Base-by-base conservation (phyloP, 2,888 invertebrate genomes). In the Xanthorhoe designata region DNA sequence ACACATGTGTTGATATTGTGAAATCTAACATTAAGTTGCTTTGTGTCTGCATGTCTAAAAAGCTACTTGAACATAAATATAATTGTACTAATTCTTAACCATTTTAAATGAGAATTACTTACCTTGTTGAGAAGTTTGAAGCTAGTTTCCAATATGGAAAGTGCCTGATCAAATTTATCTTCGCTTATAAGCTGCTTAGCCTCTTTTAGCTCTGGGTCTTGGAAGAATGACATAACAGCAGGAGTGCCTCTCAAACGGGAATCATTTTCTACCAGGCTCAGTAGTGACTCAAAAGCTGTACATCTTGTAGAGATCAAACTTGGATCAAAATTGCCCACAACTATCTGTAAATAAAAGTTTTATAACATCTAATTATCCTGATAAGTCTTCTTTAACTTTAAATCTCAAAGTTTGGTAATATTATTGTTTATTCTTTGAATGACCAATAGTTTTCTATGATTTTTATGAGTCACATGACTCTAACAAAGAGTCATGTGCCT, bases 251-350 rank as follows among this genome's bases (percentile, higher is more conserved):
- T 90, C 10, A 96, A 83, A 50, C 92, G 89, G 45, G 94, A 91
- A 61, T 95, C 94, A 71, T 83, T 88, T 0, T 94, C 91, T 70
- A 96, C 87, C 74, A 95, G 87, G 60, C 92, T 91, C 35, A 96
- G 79, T 38, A 97, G 86, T 57, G 88, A 85, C 81, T 96, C 95
- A 88, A 97, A 97, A 17, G 95, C 95, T 0, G 90, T 86, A 82
- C 96, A 95, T 73, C 97, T 90, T 47, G 94, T 91, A 2, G 94
- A 94, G 78, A 96, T 96, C 56, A 96, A 84, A 72, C 94, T 95
- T 13, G 95, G 94, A 58, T 96, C 95, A 79, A 96, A 97, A 81
- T 97, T 97, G 0, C 96, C 96, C 73, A 95, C 86, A 4, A 96
- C 79, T 68, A 94, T 94, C 94, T 94, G 88, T 64, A 90, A 73